Percentiles rank a stretch among this genome's conserved stretches.
phyloP scores from a whole-genome alignment of 2,797 vertebrate genomes.

The Clarias platycephalus region DNA sequence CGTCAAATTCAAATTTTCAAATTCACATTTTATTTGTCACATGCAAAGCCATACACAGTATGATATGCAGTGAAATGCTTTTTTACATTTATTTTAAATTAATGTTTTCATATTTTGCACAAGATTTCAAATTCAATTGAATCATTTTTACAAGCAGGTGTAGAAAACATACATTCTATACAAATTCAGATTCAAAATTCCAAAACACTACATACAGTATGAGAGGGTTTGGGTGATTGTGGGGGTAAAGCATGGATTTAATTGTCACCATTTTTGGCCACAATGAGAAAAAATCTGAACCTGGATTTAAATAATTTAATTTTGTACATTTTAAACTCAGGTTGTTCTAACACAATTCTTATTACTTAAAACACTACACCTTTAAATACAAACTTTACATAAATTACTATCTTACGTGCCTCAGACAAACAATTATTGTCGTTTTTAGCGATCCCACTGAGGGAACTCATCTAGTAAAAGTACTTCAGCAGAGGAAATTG shows the following conservation, averaged over 20 bases:
- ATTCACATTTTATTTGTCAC: too few relatives aligned
- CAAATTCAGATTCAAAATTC: not conserved
- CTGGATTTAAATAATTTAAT: not conserved
- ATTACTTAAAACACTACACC: not conserved
- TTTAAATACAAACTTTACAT: not conserved
- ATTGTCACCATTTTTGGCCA: not conserved
- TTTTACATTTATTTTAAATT: too few relatives aligned
- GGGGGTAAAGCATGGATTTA: not conserved
- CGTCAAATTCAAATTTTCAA: too few relatives aligned
- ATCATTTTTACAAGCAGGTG: not conserved
- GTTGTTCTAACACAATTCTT: not conserved
- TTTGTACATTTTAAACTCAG: not conserved
- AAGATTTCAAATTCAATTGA: not conserved
- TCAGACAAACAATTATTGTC: not conserved
- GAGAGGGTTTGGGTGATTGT: too few relatives aligned
- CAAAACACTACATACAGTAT: not conserved
- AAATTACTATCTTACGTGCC: not conserved
- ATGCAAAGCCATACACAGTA: too few relatives aligned
- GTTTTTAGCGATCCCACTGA: not conserved
- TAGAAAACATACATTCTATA: not conserved
- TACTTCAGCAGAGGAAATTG: constrained; percentile 71
- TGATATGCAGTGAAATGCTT: too few relatives aligned
- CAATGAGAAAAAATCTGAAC: not conserved
- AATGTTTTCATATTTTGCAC: not conserved
- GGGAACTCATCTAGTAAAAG: constrained; percentile 10